Evolutionary conservation across 2,797 vertebrate species (phyloP).

Genomic region (Pangasius krempfi): DNA sequence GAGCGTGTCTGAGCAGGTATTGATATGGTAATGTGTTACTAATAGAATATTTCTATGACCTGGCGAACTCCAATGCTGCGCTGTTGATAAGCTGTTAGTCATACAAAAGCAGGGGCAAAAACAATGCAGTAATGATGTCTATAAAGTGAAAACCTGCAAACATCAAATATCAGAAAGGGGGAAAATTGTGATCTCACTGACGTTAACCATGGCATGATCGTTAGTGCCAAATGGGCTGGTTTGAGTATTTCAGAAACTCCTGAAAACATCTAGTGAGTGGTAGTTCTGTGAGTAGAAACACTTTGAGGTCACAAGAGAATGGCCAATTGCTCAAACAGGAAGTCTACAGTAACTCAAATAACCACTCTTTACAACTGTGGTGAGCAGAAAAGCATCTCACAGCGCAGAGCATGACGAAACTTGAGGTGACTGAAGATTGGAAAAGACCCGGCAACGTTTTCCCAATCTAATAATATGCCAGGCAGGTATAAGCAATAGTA

Average conservation of each 20-base stretch:
- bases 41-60: constrained; percentile 66
- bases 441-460: too few species aligned
- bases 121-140: too few species aligned
- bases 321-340: background rate
- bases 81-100: background rate
- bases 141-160: too few species aligned
- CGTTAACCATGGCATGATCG: too few species aligned
- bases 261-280: background rate
- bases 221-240: too few species aligned
- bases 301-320: background rate
- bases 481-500: background rate
- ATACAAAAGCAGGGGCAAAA: too few species aligned
- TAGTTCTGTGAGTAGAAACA: too few species aligned
- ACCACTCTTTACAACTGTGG: background rate
- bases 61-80: constrained; percentile 20
- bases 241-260: too few species aligned
- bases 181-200: too few species aligned
- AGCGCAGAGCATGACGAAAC: too few species aligned
- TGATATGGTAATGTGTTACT: constrained; percentile 69
- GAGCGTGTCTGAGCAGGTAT: constrained; percentile 54
- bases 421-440: too few species aligned
- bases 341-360: background rate
- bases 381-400: background rate
- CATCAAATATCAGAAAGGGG: too few species aligned
- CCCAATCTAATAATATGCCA: background rate